Conservation (phyloP, 2,113 vertebrate genomes). For the Hepsetus odoe region DNA sequence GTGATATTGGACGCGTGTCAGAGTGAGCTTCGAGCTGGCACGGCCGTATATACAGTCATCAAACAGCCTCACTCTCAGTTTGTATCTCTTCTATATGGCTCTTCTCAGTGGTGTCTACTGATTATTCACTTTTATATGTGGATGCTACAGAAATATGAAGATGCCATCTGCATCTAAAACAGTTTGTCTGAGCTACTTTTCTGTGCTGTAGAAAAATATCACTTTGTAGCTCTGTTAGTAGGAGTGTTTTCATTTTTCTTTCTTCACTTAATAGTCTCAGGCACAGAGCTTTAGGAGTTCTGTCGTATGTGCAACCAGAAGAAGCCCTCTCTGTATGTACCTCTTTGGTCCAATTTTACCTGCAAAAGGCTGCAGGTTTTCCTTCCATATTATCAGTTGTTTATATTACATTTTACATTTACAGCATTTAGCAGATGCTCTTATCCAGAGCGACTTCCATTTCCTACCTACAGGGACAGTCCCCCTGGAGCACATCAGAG, state of each 20-base stretch:
- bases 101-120: slow-evolving; percentile 6
- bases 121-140: slow-evolving; percentile 16
- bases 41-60: slow-evolving; percentile 7
- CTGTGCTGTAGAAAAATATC: neutral
- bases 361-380: no score
- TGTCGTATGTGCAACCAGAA: no score
- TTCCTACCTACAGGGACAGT: no score
- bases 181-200: neutral
- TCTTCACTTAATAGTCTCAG: neutral
- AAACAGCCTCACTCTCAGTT: slow-evolving; percentile 23
- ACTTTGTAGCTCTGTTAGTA: neutral
- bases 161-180: slow-evolving; percentile 1
- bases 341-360: no score
- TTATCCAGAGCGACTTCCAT: no score
- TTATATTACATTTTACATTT: no score
- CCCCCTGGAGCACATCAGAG: no score
- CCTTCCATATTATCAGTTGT: no score
- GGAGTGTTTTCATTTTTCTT: neutral
- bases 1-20: slow-evolving; percentile 34
- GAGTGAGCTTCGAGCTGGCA: slow-evolving; percentile 30
- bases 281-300: neutral
- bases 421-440: no score
- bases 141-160: slow-evolving; percentile 4
- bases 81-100: slow-evolving; percentile 14
- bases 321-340: no score